Evolutionary conservation across 2,797 vertebrate species (phyloP), one percentile per base, ranked within the genome.

Genomic region (Cygnus olor): DNA sequence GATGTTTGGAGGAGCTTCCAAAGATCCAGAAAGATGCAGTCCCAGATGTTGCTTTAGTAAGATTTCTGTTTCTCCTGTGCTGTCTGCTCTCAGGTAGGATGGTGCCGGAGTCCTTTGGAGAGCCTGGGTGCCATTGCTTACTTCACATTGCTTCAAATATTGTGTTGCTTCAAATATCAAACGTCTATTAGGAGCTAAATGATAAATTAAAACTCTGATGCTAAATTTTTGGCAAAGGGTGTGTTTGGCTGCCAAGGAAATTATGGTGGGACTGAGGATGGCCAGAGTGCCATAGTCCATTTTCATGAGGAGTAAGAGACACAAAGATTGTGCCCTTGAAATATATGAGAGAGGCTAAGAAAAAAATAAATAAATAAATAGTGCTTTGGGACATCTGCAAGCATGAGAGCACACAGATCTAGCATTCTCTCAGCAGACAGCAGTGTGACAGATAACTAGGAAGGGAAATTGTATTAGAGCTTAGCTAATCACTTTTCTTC

Each of bases 401-500:
- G n/a, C 77, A 63, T 58, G 47, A 86, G 12, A 90, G 27, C 38
- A 65, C 49, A 69, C 5, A 76, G 51, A 42, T 56, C 2, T 0
- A 89, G 68, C 20, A 57, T 36, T 51, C 20, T 61, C 63, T 93
- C 79, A 89, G 61, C 49, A 95, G 69, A 85, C 30, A 71, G 44
- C 57, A 69, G 25, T 28, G 49, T 89, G 72, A 78, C 57, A 80
- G 92, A 85, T 91, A 95, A 90, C 88, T 85, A 89, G 34, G 72
- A 89, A 45, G 34, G 38, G 32, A 74, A 88, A 82, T 74, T 83
- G 42, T 80, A 44, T 92, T 93, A 80, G 1, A 2, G 81, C 84
- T 89, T 94, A 85, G 36, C 81, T 95, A 96, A 93, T 92, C 90
- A 34, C 54, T 94, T 93, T 92, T 95, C 71, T 90, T 93, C 61